Conservation (phyloP, 1,140 invertebrate species). For the Pseudomyrmex gracilis region DNA sequence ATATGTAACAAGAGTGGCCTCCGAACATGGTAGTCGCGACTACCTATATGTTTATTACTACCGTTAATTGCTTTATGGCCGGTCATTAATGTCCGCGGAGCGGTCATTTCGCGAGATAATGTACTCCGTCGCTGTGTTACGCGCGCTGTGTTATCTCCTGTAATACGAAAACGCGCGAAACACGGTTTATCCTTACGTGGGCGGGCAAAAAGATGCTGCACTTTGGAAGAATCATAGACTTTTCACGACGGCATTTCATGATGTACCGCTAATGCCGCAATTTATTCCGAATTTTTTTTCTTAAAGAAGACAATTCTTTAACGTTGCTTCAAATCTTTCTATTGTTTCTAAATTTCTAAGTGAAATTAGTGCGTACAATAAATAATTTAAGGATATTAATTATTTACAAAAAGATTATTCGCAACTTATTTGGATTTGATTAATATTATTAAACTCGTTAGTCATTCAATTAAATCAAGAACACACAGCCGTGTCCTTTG, state of each 20-base stretch:
- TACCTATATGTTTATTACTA: constrained; percentile 70
- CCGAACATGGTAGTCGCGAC: constrained; percentile 36
- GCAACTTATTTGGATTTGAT: not conserved
- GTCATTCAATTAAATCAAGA: constrained; percentile 49
- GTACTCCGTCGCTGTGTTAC: constrained; percentile 68
- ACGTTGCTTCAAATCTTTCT: not conserved
- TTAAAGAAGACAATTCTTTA: too few species aligned
- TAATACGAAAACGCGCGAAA: constrained; percentile 41
- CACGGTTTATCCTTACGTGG: constrained; percentile 53
- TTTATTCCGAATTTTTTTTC: not conserved
- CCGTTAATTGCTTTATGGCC: constrained; percentile 75
- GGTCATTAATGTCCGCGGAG: constrained; percentile 73
- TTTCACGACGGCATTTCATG: constrained; percentile 42
- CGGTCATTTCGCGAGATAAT: constrained; percentile 77
- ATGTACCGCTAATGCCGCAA: not conserved
- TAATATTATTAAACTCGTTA: not conserved
- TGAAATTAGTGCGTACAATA: not conserved
- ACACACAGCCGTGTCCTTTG: constrained; percentile 22
- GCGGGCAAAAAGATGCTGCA: constrained; percentile 25
- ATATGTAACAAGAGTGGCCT: constrained; percentile 46
- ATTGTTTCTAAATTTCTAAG: not conserved
- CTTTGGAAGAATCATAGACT: constrained; percentile 55
- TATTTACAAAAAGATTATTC: too few species aligned
- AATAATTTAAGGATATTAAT: not conserved
- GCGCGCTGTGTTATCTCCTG: not conserved